Evolutionary conservation across 2,888 invertebrate species (phyloP).

Genomic region (Omphaloscelis lunosa): DNA sequence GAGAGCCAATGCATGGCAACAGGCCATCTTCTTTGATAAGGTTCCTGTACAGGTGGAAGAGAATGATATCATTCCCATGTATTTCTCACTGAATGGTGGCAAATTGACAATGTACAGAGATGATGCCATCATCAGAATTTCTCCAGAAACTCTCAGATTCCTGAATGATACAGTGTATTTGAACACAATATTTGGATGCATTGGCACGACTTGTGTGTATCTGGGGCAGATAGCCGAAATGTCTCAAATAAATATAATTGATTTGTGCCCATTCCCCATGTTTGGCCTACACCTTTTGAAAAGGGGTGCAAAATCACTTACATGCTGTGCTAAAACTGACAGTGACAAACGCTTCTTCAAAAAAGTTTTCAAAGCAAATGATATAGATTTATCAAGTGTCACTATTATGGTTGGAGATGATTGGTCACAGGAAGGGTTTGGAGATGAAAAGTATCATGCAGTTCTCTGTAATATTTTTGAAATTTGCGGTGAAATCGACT

Average conservation of each 20-base stretch:
- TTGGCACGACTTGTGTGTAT: conserved; percentile 81
- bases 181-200: conserved; percentile 80
- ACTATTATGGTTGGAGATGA: conserved; percentile 80
- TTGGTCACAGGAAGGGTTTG: conserved; percentile 75
- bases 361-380: conserved; percentile 83
- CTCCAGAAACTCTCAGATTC: conserved; percentile 82
- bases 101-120: conserved; percentile 78
- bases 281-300: conserved; percentile 91
- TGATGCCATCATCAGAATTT: conserved; percentile 73
- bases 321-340: conserved; percentile 83
- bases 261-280: conserved; percentile 92
- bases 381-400: conserved; percentile 80
- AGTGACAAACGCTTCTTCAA: conserved; percentile 84
- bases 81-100: conserved; percentile 82
- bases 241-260: conserved; percentile 85
- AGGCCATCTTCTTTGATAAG: conserved; percentile 92
- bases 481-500: conserved; percentile 90
- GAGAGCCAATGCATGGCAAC: conserved; percentile 93
- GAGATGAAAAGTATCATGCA: conserved; percentile 86
- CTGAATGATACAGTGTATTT: conserved; percentile 88
- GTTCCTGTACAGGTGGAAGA: conserved; percentile 78
- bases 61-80: conserved; percentile 76
- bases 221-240: conserved; percentile 82
- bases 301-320: conserved; percentile 85
- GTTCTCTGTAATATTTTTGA: conserved; percentile 90